These are phyloP conservation scores for Scomberomorus guttatus DNA, from an alignment of 2,797 vertebrate species.

Conservation along the genomic window DNA sequence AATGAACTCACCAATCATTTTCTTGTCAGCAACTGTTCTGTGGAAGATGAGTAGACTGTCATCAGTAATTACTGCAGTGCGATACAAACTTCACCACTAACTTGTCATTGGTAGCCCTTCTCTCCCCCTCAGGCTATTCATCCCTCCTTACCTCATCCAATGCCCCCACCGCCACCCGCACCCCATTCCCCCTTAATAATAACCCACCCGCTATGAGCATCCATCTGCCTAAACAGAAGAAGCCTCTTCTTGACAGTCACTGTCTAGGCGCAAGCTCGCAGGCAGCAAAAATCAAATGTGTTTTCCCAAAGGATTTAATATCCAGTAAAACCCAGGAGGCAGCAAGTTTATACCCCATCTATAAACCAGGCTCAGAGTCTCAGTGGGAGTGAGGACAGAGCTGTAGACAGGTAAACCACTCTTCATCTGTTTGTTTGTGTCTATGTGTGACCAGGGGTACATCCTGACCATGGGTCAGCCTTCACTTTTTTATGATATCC, in stretches of 20 bases:
- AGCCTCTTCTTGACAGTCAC: conserved; percentile 60
- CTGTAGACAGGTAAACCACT: conserved; percentile 71
- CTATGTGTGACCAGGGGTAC: conserved; percentile 10
- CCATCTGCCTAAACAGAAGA: conserved; percentile 63
- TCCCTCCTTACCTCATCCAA: conserved; percentile 58
- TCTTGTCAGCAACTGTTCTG: conserved; percentile 63
- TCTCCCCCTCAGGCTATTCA: conserved; percentile 58
- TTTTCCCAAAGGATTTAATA: conserved; percentile 69
- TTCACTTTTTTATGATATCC: conserved; percentile 19
- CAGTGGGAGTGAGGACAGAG: conserved; percentile 56
- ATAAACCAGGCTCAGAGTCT: conserved; percentile 48
- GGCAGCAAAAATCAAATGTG: conserved; percentile 52
- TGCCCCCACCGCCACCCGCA: conserved; percentile 17
- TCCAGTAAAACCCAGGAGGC: conserved; percentile 56
- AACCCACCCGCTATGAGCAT: conserved; percentile 64
- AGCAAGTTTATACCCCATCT: conserved; percentile 47
- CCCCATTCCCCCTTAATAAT: conserved; percentile 63
- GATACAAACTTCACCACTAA: conserved; percentile 62
- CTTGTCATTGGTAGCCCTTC: conserved; percentile 70
- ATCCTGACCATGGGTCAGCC: conserved; percentile 27
- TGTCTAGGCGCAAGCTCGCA: conserved; percentile 51
- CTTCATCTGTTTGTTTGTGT: conserved; percentile 49
- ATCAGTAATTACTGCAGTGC: conserved; percentile 62
- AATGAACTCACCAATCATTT: conserved; percentile 49
- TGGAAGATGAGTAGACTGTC: conserved; percentile 61